A percentile compares a stretch with the other conserved stretches of the same genome.
These are phyloP conservation scores for Diadema setosum DNA, from an alignment of 35 echinoderm and acorn worm species.

Conservation along the genomic window DNA sequence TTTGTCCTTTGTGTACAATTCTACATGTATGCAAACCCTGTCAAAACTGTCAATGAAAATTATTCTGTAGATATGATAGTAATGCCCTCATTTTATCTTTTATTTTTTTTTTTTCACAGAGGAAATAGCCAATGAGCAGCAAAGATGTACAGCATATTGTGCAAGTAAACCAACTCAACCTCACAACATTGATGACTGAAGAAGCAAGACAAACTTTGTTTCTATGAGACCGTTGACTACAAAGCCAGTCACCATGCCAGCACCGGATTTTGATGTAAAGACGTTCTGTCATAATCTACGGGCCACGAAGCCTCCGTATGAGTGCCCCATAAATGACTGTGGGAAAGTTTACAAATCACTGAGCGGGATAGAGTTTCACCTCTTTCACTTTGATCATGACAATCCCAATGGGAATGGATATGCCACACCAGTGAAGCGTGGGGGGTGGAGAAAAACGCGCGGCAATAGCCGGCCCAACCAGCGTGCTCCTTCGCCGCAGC, in stretches of 20 bases:
- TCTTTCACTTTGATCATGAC: slow-evolving; percentile 88
- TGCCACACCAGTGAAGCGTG: slow-evolving; percentile 58
- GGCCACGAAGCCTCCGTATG: slow-evolving; percentile 96
- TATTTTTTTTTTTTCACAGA: too few species aligned
- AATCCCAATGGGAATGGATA: slow-evolving; percentile 82
- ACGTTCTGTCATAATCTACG: slow-evolving; percentile 93
- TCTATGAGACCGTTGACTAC: neutral
- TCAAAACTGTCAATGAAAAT: too few species aligned
- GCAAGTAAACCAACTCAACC: too few species aligned
- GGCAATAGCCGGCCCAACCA: slow-evolving; percentile 41
- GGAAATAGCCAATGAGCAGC: too few species aligned
- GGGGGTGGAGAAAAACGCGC: slow-evolving; percentile 72
- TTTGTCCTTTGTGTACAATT: too few species aligned
- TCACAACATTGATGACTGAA: too few species aligned
- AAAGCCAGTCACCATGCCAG: slow-evolving; percentile 63
- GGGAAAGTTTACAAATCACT: slow-evolving; percentile 84
- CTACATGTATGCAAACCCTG: too few species aligned
- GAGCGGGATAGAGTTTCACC: slow-evolving; percentile 90
- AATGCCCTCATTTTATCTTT: too few species aligned
- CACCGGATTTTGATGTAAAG: slow-evolving; percentile 87
- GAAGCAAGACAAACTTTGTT: neutral
- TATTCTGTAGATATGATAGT: too few species aligned
- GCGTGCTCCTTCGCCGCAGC: slow-evolving; percentile 59
- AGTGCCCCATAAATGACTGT: slow-evolving; percentile 93
- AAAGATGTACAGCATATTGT: too few species aligned